Percentiles rank a stretch among this genome's conserved stretches.
Evolutionary conservation across 1,140 invertebrate genomes (phyloP).

Genomic region (Octopus bimaculoides): DNA sequence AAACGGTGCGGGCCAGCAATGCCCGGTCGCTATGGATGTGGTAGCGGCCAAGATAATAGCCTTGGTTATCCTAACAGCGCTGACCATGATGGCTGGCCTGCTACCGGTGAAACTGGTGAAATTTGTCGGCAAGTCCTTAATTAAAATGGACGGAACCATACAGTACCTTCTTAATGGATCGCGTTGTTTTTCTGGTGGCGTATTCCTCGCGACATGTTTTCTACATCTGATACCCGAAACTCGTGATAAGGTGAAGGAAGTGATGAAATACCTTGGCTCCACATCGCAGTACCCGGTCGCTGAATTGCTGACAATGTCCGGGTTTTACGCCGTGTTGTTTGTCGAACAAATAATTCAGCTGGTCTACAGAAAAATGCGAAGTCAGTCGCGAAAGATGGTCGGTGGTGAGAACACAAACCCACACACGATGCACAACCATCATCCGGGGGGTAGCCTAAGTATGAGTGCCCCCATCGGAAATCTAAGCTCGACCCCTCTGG

Average conservation of each 20-base stretch:
- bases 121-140: constrained; percentile 35
- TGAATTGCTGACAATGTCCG: constrained; percentile 62
- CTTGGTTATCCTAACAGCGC: constrained; percentile 38
- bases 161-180: constrained; percentile 45
- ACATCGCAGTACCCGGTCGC: constrained; percentile 59
- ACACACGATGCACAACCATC: background rate
- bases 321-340: constrained; percentile 64
- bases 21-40: constrained; percentile 44
- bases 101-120: constrained; percentile 41
- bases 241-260: constrained; percentile 49
- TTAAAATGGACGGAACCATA: constrained; percentile 31
- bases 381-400: background rate
- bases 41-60: constrained; percentile 51
- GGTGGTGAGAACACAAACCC: background rate
- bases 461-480: background rate
- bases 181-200: constrained; percentile 62
- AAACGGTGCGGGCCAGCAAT: background rate
- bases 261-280: constrained; percentile 47
- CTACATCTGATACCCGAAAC: constrained; percentile 64
- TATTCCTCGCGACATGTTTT: constrained; percentile 64
- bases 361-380: constrained; percentile 24
- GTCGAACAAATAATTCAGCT: constrained; percentile 61
- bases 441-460: background rate
- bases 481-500: background rate
- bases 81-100: constrained; percentile 43